These are phyloP conservation scores for Pelusios castaneus DNA, from an alignment of 2,113 vertebrate genomes.

Conservation along the genomic window DNA sequence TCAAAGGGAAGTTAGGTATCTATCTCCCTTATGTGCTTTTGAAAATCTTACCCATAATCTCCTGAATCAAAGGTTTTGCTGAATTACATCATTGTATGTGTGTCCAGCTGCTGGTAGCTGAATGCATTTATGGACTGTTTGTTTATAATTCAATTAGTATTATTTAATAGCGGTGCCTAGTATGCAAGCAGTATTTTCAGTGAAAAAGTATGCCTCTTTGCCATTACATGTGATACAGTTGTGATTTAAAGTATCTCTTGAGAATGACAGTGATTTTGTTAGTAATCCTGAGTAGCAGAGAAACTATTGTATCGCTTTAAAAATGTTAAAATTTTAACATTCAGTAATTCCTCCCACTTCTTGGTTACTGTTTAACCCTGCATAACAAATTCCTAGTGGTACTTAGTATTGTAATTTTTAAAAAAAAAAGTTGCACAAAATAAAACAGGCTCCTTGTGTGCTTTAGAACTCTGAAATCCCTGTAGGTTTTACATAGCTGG, in stretches of 20 bases:
- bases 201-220: not conserved
- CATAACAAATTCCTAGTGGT: not conserved
- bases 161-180: slow-evolving; percentile 13
- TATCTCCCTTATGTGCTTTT: not conserved
- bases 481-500: slow-evolving; percentile 41
- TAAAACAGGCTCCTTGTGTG: not conserved
- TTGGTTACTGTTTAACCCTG: not conserved
- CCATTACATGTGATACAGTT: not conserved
- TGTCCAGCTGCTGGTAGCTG: slow-evolving; percentile 7
- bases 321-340: not conserved
- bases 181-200: not conserved
- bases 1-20: not conserved
- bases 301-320: not conserved
- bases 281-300: not conserved
- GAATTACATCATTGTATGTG: slow-evolving; percentile 1
- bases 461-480: slow-evolving; percentile 23
- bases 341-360: not conserved
- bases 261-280: not conserved
- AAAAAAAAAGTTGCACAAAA: slow-evolving; percentile 8
- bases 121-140: not conserved
- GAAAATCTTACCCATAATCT: not conserved
- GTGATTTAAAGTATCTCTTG: not conserved
- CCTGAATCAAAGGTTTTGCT: slow-evolving; percentile 12
- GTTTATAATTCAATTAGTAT: slow-evolving; percentile 17
- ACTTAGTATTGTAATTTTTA: not conserved